Percentiles rank a stretch among this genome's conserved stretches.
These are phyloP conservation scores for Euproctis similis DNA, from an alignment of 2,888 invertebrate species.

Conservation along the genomic window DNA sequence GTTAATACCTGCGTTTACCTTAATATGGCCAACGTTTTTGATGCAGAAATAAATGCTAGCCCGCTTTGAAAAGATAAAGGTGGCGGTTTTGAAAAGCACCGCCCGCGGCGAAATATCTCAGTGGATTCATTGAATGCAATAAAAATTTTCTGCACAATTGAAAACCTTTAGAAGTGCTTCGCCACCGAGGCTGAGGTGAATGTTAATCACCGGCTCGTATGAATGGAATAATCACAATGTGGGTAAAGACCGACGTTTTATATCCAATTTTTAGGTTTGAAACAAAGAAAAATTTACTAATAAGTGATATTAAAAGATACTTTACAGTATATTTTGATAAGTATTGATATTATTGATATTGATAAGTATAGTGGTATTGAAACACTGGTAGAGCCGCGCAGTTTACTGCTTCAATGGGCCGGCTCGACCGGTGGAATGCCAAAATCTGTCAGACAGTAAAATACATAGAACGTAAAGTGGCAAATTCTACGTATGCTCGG, in stretches of 20 bases:
- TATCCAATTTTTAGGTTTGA: slow-evolving; percentile 40
- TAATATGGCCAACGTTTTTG: too few species aligned
- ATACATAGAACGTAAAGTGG: too few species aligned
- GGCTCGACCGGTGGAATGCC: too few species aligned
- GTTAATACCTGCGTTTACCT: too few species aligned
- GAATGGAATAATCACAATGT: slow-evolving; percentile 67
- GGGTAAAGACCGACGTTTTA: slow-evolving; percentile 46
- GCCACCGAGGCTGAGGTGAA: slow-evolving; percentile 50
- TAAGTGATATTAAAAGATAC: too few species aligned
- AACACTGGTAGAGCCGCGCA: too few species aligned
- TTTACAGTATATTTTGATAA: too few species aligned
- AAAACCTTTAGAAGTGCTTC: slow-evolving; percentile 67
- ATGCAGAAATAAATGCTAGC: slow-evolving; percentile 26
- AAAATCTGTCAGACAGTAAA: too few species aligned
- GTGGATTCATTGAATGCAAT: slow-evolving; percentile 65
- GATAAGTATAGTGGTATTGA: too few species aligned
- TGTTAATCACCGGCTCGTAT: slow-evolving; percentile 65
- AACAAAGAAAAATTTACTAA: slow-evolving; percentile 34
- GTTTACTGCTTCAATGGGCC: too few species aligned
- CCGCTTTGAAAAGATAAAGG: slow-evolving; percentile 42
- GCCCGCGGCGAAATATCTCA: slow-evolving; percentile 43
- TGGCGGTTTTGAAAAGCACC: slow-evolving; percentile 43
- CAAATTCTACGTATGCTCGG: too few species aligned
- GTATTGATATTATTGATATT: too few species aligned
- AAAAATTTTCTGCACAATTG: slow-evolving; percentile 73